Base-by-base conservation (phyloP, 2,113 vertebrate genomes). In the Regulus satrapa region DNA sequence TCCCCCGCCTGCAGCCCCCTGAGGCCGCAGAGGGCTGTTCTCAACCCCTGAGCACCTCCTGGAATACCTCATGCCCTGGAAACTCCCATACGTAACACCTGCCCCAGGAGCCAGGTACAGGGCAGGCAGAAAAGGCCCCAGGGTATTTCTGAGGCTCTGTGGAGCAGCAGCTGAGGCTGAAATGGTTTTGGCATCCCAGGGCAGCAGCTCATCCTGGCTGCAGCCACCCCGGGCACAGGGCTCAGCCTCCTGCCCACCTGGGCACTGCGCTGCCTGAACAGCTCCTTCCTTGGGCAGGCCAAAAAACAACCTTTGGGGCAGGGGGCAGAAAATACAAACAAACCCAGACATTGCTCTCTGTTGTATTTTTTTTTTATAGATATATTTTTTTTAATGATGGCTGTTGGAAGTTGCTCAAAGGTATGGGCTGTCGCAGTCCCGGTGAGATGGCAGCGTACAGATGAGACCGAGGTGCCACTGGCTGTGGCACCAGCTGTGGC, bases 391-490 rank as follows among this genome's bases (percentile, higher is more conserved):
- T 88, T 49, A 89, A 88, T 95, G 89, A 93, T 95, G 95, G 93
- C 89, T 97, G 95, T 92, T 92, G 85, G 87, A 92, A 94, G 92
- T 92, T 94, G 88, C 92, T 97, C 88, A 74, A 49, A 95, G 94
- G 66, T 88, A 89, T 66, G 89, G 95, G 88, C 91, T 91, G 85
- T 94, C 13, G 7, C 71, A 90, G 96, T 34, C 88, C 88, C 36
- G 19, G 88, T 56, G 40, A 92, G 94, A 92, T 92, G 94, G 92
- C 92, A 92, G 80, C 67, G 26, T 88, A 91, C 71, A 80, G 92
- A 67, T 91, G 96, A 94, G 81, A 6, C 54, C 3, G 8, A 75
- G 49, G 71, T 85, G 88, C 91, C 79, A 5, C 2, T 14, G 66
- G 95, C 76, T 49, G 85, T 82, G n/a, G n/a, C n/a, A n/a, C n/a